Conservation (phyloP, 2,888 invertebrate genomes). For the Sacculina carcini region DNA sequence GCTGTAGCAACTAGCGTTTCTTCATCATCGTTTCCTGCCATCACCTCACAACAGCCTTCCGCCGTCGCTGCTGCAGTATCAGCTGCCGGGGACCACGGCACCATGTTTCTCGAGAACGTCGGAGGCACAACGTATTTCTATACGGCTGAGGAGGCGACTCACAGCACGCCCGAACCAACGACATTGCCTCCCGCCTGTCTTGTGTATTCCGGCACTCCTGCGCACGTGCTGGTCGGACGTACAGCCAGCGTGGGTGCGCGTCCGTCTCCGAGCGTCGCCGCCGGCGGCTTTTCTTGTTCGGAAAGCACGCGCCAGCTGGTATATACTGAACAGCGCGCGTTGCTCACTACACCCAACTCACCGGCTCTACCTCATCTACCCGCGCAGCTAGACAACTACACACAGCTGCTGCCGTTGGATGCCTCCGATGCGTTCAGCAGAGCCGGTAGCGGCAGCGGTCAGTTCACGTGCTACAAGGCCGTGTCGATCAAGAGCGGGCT, state of each 20-base stretch:
- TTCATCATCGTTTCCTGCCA: too few relatives aligned
- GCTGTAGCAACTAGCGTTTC: too few relatives aligned
- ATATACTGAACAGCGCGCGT: too few relatives aligned
- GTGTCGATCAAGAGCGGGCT: conserved; percentile 57
- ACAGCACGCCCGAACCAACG: conserved; percentile 1
- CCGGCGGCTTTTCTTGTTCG: background rate
- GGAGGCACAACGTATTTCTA: conserved; percentile 14
- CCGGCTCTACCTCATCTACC: too few relatives aligned
- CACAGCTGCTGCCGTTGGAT: conserved; percentile 62
- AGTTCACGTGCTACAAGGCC: conserved; percentile 64
- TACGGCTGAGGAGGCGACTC: conserved; percentile 13
- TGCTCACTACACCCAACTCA: too few relatives aligned
- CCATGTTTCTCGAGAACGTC: too few relatives aligned
- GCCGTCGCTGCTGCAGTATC: too few relatives aligned
- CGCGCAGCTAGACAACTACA: conserved; percentile 64
- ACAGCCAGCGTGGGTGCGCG: background rate
- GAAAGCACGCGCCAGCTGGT: too few relatives aligned
- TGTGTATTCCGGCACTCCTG: background rate
- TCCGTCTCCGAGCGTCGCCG: background rate
- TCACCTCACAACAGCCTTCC: too few relatives aligned
- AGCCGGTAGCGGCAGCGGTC: conserved; percentile 39
- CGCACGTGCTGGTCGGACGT: background rate
- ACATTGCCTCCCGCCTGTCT: background rate
- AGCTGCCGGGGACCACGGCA: too few relatives aligned
- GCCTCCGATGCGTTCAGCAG: conserved; percentile 24